phyloP scores from a whole-genome alignment of 2,888 invertebrate genomes.

The Serripes groenlandicus region DNA sequence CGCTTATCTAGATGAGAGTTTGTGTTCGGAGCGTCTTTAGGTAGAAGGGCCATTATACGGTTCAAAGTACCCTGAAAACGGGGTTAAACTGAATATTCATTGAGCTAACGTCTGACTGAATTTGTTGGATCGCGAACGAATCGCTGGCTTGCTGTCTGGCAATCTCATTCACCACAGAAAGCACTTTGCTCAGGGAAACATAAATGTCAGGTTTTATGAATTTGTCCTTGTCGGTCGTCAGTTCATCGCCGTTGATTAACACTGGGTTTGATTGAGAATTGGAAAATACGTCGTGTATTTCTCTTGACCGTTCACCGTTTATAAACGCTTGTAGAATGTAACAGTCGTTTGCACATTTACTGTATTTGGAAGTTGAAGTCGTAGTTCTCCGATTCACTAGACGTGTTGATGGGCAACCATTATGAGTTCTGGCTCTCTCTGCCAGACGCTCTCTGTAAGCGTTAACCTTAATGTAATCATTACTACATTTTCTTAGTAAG shows the following conservation, averaged over 20 bases:
- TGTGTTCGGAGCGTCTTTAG: neutral
- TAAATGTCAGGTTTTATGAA: neutral
- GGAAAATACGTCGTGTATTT: neutral
- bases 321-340: neutral
- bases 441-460: slow-evolving; percentile 7
- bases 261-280: neutral
- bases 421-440: neutral
- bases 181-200: neutral
- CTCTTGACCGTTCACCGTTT: slow-evolving; percentile 3
- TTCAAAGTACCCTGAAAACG: neutral
- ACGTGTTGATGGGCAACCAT: slow-evolving; percentile 7
- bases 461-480: too few species aligned
- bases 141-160: neutral
- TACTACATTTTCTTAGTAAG: too few species aligned
- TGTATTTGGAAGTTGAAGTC: neutral
- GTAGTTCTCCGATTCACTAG: slow-evolving; percentile 8
- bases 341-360: slow-evolving; percentile 19
- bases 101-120: neutral
- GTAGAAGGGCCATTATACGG: neutral
- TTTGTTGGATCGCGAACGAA: neutral
- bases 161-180: neutral
- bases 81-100: neutral
- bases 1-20: too few species aligned
- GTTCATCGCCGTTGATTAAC: neutral
- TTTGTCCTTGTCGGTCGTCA: neutral